phyloP scores from a whole-genome alignment of 2,797 vertebrate genomes.

The Coilia nasus region DNA sequence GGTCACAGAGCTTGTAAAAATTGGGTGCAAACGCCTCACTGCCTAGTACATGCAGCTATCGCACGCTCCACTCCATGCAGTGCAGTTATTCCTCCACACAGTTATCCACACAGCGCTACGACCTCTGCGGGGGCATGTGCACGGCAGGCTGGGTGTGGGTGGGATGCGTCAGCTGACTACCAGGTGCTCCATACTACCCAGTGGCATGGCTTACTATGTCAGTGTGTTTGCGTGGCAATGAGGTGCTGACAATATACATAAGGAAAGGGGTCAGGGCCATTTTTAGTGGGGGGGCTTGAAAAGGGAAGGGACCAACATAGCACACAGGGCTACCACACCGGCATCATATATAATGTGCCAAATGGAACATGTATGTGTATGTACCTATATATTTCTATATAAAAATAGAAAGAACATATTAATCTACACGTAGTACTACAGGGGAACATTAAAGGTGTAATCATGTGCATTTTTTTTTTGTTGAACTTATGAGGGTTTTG shows the following conservation, averaged over 20 bases:
- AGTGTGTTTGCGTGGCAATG: neutral
- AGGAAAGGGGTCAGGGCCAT: neutral
- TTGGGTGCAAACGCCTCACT: constrained; percentile 10
- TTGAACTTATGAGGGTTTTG: neutral
- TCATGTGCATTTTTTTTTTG: neutral
- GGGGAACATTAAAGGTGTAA: neutral
- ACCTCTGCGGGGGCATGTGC: neutral
- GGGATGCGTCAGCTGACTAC: neutral
- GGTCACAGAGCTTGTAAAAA: neutral
- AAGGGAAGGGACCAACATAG: neutral
- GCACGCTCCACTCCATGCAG: constrained; percentile 62
- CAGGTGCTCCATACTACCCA: neutral
- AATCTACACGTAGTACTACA: neutral
- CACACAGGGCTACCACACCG: neutral
- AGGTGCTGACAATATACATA: neutral
- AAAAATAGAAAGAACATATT: neutral
- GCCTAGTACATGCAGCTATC: constrained; percentile 63
- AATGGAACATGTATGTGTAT: neutral
- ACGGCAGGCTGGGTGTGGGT: neutral
- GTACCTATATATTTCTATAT: neutral
- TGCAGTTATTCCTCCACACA: neutral
- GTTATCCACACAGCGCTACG: constrained; percentile 3
- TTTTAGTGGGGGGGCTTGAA: neutral
- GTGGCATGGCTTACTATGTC: neutral
- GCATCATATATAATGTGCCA: neutral